Conservation (phyloP, 2,113 vertebrate species). For the Pitta sordida region DNA sequence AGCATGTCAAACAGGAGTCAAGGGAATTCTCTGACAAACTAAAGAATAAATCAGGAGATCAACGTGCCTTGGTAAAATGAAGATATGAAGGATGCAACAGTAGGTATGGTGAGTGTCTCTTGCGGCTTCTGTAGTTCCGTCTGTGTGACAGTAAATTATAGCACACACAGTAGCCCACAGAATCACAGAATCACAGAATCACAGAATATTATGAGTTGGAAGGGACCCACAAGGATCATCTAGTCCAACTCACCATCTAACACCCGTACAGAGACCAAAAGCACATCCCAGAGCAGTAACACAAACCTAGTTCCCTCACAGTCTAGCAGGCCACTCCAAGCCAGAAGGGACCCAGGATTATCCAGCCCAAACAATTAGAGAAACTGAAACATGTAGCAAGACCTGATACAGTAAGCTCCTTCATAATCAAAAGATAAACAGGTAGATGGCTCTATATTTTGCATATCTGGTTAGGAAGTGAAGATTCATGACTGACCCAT, state of each 20-base stretch:
- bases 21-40: not conserved
- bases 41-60: not conserved
- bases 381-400: not conserved
- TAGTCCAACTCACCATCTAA: too few relatives aligned
- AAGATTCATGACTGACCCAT: not conserved
- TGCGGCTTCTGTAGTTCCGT: not conserved
- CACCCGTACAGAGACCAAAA: too few relatives aligned
- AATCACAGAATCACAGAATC: too few relatives aligned
- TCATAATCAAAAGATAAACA: not conserved
- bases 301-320: too few relatives aligned
- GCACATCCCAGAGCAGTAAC: too few relatives aligned
- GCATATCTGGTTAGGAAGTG: not conserved
- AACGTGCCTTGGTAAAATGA: not conserved
- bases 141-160: not conserved
- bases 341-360: too few relatives aligned
- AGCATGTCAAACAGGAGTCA: not conserved
- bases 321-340: too few relatives aligned
- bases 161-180: not conserved
- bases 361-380: not conserved
- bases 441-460: not conserved
- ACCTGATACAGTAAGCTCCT: not conserved
- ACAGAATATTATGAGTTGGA: too few relatives aligned
- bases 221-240: too few relatives aligned
- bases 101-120: not conserved
- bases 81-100: not conserved